Percentiles rank a stretch among this genome's conserved stretches.
phyloP scores from a whole-genome alignment of 2,113 vertebrate species.

The Cisticola juncidis region DNA sequence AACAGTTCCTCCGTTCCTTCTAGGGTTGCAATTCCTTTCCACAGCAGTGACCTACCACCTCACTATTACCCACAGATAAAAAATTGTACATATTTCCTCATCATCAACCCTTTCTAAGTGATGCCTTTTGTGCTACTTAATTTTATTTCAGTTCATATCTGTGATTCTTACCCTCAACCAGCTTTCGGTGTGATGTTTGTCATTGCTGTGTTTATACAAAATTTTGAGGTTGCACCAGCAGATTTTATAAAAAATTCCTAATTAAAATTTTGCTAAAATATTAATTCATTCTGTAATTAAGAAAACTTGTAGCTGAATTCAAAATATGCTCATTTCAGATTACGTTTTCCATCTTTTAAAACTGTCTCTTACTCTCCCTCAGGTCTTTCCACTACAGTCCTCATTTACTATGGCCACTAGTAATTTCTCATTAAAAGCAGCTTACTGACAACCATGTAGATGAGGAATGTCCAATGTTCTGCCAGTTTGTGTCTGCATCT shows the following conservation, averaged over 20 bases:
- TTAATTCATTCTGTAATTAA: background rate
- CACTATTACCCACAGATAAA: background rate
- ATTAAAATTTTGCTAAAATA: background rate
- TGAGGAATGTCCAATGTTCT: background rate
- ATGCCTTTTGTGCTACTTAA: background rate
- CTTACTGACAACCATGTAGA: background rate
- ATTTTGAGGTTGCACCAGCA: accelerated
- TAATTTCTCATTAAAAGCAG: background rate
- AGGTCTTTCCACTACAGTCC: background rate
- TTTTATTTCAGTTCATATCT: background rate
- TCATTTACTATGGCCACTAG: background rate
- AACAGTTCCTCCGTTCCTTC: background rate
- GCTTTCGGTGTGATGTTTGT: background rate
- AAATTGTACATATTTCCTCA: background rate
- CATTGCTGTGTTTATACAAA: background rate
- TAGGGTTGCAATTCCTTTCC: background rate
- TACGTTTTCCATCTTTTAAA: background rate
- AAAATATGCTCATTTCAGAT: background rate
- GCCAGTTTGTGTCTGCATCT: background rate
- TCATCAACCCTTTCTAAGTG: background rate
- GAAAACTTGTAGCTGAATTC: background rate
- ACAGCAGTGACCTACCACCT: background rate
- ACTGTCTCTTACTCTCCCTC: background rate
- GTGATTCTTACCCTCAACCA: background rate
- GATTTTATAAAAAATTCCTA: background rate